Base-by-base conservation (phyloP, 2,113 vertebrate species). In the Boleophthalmus pectinirostris region DNA sequence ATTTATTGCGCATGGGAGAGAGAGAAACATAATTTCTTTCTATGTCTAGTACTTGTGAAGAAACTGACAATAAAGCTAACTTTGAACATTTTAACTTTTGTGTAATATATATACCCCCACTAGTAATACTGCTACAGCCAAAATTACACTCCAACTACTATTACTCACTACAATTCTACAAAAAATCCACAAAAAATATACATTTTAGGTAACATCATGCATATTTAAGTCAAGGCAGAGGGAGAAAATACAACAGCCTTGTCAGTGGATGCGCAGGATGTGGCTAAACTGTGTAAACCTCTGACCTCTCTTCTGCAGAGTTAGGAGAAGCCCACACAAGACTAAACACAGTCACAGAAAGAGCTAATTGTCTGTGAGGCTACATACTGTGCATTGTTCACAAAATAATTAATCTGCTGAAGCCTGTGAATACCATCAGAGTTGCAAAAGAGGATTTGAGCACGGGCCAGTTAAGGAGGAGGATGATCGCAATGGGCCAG, bases 321-420 rank as follows among this genome's bases (percentile, higher is more conserved):
- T 77, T 83, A 80, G 79, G 79, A 80, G 77, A 88, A 80, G 75
- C 74, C 81, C 80, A 49, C 76, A 29, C 82, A 86, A 81, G 78
- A 76, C 74, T 85, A 86, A 87, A 82, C 87, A 91, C 87, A 85
- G 79, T 58, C 84, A 90, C 87, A 91, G 86, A 72, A 66, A 68
- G 60, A 85, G 81, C 84, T 90, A 87, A 89, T 86, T 91, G 87
- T 88, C 79, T 83, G 87, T 70, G 79, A 78, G 69, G 72, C 54
- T 3, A 56, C 45, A 46, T 83, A 84, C 66, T 45, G 80, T 75
- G 82, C 80, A 82, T 76, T 82, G 87, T 82, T 90, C 82, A 83
- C 79, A 90, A 88, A 90, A 89, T 89, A 90, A 90, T 89, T 85
- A 90, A 87, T 90, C 85, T 89, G 82, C 80, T 76, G 88, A 85